Evolutionary conservation across 2,113 vertebrate species (phyloP).

Genomic region (Bubalus kerabau): DNA sequence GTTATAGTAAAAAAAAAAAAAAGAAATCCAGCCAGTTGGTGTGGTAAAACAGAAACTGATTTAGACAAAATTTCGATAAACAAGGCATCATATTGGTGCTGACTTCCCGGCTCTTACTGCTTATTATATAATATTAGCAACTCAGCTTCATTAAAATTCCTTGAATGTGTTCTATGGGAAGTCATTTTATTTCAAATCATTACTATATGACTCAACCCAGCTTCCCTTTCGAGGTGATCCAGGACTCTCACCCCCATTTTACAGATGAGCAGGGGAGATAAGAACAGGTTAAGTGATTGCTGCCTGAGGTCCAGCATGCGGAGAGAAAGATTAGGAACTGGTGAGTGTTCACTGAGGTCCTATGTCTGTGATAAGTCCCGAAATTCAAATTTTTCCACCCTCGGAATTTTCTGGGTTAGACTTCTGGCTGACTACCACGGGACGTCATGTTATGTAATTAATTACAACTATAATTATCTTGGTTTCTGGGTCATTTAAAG

Average conservation of each 20-base stretch:
- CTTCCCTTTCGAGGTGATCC: neutral
- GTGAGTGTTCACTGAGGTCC: neutral
- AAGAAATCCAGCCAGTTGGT: neutral
- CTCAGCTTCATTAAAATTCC: conserved; percentile 21
- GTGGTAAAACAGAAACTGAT: neutral
- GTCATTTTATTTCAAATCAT: conserved; percentile 9
- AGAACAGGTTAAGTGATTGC: conserved; percentile 50
- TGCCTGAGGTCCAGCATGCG: conserved; percentile 20
- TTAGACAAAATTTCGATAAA: neutral
- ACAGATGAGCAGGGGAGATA: conserved; percentile 36
- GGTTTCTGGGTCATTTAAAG: conserved; percentile 74
- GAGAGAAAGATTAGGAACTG: conserved; percentile 19
- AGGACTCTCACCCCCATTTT: conserved; percentile 27
- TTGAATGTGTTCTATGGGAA: neutral
- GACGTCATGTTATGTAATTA: conserved; percentile 73
- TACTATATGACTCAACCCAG: neutral
- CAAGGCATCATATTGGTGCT: fast-evolving
- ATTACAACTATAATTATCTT: conserved; percentile 77
- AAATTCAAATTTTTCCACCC: conserved; percentile 53
- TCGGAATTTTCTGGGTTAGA: conserved; percentile 66
- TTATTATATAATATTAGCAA: neutral
- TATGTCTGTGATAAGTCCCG: neutral
- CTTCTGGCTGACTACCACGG: conserved; percentile 52
- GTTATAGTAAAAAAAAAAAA: neutral
- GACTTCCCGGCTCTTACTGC: neutral